Conservation (phyloP, 2,113 vertebrate species). For the Budorcas taxicolor region DNA sequence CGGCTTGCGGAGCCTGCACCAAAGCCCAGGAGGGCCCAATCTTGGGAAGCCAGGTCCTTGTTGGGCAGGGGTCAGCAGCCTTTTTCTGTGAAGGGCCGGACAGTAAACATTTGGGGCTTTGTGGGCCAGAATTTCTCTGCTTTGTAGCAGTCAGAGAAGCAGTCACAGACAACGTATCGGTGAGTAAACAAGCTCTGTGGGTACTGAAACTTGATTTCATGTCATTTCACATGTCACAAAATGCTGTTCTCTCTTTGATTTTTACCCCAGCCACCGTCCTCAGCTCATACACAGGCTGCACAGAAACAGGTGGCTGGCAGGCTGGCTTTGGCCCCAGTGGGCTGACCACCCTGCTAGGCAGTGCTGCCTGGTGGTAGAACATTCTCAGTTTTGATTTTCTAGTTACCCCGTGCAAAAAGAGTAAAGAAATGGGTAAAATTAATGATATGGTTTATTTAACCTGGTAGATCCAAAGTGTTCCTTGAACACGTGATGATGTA, state of each 20-base stretch:
- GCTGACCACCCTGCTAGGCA: fast-evolving
- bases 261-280: not conserved
- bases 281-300: not conserved
- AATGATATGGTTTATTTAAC: not conserved
- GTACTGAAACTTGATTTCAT: not conserved
- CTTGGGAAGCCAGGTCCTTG: not conserved
- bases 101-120: not conserved
- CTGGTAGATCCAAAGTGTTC: too few relatives aligned
- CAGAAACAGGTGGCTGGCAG: not conserved
- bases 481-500: not conserved
- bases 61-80: not conserved
- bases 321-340: not conserved
- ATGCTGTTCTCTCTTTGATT: not conserved
- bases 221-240: not conserved
- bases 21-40: not conserved
- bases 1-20: not conserved
- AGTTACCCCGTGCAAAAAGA: not conserved
- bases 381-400: not conserved
- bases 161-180: not conserved
- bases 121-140: not conserved
- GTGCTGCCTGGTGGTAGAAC: fast-evolving
- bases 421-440: not conserved
- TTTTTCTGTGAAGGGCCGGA: not conserved
- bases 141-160: not conserved
- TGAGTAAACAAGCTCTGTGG: not conserved